Evolutionary conservation across 1,140 invertebrate species (phyloP).

Genomic region (Leptonema lineaticorne): DNA sequence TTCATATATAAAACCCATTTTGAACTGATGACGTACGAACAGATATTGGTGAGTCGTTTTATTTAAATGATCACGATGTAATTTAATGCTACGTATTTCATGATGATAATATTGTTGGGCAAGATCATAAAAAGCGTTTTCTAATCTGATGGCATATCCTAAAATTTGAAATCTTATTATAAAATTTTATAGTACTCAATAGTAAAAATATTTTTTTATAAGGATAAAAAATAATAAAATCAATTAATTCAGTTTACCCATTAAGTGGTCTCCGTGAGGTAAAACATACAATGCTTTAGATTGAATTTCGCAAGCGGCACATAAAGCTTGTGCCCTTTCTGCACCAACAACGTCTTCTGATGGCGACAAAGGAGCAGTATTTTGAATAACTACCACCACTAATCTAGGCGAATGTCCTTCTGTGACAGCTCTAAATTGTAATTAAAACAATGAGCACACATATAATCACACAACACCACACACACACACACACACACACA

Average conservation of each 20-base stretch:
- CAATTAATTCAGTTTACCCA: slow-evolving; percentile 62
- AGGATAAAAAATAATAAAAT: slow-evolving; percentile 17
- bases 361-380: slow-evolving; percentile 70
- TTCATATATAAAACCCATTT: slow-evolving; percentile 96
- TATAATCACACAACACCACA: too few relatives aligned
- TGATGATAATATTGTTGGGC: slow-evolving; percentile 90
- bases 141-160: slow-evolving; percentile 68
- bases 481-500: too few relatives aligned
- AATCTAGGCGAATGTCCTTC: slow-evolving; percentile 84
- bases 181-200: too few relatives aligned
- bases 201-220: slow-evolving; percentile 6
- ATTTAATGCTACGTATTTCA: slow-evolving; percentile 83
- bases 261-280: slow-evolving; percentile 86
- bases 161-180: slow-evolving; percentile 39
- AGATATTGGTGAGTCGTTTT: slow-evolving; percentile 89
- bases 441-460: too few relatives aligned
- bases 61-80: slow-evolving; percentile 87
- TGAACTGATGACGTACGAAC: slow-evolving; percentile 95
- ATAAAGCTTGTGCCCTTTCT: slow-evolving; percentile 86
- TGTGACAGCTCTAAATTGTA: slow-evolving; percentile 49
- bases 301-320: slow-evolving; percentile 86
- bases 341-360: slow-evolving; percentile 84
- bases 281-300: slow-evolving; percentile 90
- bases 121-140: slow-evolving; percentile 91
- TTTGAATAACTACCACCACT: slow-evolving; percentile 87